These are phyloP conservation scores for Dendropsophus ebraccatus DNA, from an alignment of 2,113 vertebrate genomes.

Conservation along the genomic window DNA sequence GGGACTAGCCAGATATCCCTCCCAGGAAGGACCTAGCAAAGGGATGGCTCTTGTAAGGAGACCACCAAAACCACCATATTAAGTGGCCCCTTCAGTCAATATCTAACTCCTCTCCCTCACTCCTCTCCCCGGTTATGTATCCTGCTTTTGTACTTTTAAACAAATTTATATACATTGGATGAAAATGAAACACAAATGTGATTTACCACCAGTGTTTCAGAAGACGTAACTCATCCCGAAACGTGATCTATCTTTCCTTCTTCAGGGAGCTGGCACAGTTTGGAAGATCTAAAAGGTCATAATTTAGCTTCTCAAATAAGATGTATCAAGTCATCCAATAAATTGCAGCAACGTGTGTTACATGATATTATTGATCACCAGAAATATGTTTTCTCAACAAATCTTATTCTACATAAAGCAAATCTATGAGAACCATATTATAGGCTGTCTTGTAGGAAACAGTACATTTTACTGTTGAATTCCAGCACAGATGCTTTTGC, in stretches of 20 bases:
- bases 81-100: too few species aligned
- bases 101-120: too few species aligned
- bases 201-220: background rate
- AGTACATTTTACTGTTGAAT: background rate
- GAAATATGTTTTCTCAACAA: conserved; percentile 13
- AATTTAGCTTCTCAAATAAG: background rate
- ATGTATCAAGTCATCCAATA: background rate
- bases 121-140: too few species aligned
- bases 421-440: background rate
- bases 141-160: too few species aligned
- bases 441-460: background rate
- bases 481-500: background rate
- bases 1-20: too few species aligned
- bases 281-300: background rate
- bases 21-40: too few species aligned
- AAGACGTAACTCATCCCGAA: background rate
- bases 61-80: too few species aligned
- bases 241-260: background rate
- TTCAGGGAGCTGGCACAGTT: too few species aligned
- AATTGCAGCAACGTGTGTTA: background rate
- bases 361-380: background rate
- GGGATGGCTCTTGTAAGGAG: too few species aligned
- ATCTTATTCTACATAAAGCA: background rate
- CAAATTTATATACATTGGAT: background rate
- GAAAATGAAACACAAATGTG: background rate